Evolutionary conservation across 2,797 vertebrate genomes (phyloP).

Genomic region (Oryzias sinensis): DNA sequence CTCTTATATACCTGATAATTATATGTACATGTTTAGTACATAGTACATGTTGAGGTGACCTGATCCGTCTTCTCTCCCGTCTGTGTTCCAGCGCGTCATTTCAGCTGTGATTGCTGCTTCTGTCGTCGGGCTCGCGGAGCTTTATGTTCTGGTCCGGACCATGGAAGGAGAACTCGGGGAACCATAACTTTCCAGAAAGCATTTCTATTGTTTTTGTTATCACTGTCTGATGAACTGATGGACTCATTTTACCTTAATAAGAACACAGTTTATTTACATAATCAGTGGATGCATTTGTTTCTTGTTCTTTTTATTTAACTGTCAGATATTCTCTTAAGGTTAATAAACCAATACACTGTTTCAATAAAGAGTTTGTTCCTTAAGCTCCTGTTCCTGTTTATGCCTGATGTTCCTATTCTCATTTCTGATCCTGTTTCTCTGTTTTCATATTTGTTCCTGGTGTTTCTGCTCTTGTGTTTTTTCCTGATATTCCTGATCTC

Average conservation of each 20-base stretch:
- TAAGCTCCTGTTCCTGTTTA: too few species aligned
- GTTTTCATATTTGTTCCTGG: too few species aligned
- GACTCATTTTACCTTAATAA: not conserved
- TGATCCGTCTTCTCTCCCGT: not conserved
- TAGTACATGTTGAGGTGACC: too few species aligned
- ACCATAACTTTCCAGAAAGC: constrained; percentile 58
- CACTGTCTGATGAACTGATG: not conserved
- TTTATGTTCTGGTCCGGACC: constrained; percentile 92
- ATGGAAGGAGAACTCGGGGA: constrained; percentile 93
- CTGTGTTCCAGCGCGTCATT: constrained; percentile 75
- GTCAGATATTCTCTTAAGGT: too few species aligned
- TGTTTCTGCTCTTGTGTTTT: too few species aligned
- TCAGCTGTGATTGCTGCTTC: constrained; percentile 90
- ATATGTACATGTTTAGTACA: too few species aligned
- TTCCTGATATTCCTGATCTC: too few species aligned
- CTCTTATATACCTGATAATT: too few species aligned
- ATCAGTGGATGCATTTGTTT: not conserved
- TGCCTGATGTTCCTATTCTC: too few species aligned
- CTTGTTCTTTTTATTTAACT: not conserved
- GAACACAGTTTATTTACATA: not conserved
- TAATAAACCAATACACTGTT: too few species aligned
- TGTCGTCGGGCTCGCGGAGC: constrained; percentile 92
- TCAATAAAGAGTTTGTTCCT: too few species aligned
- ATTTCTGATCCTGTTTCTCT: too few species aligned
- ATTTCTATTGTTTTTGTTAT: not conserved